Evolutionary conservation across 1,140 invertebrate species (phyloP).

Genomic region (Procambarus clarkii): DNA sequence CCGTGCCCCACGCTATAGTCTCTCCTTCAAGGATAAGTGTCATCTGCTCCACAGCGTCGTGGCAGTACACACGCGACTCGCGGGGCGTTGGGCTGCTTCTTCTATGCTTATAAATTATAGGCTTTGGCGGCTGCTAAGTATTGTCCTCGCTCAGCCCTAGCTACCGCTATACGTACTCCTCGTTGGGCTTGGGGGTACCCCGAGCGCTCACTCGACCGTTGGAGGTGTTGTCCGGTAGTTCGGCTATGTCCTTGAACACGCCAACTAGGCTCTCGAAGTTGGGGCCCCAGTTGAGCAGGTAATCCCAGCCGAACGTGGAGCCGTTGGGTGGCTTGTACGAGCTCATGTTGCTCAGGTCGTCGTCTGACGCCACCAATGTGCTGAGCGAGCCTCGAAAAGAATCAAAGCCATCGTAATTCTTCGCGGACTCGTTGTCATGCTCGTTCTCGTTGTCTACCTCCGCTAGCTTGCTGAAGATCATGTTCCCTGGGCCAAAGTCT

Average conservation of each 20-base stretch:
- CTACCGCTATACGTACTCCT: slow-evolving; percentile 74
- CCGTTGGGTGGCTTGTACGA: slow-evolving; percentile 86
- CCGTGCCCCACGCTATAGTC: not conserved
- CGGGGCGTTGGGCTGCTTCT: not conserved
- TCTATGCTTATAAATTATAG: slow-evolving; percentile 56
- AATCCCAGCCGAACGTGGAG: slow-evolving; percentile 91
- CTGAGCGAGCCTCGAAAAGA: slow-evolving; percentile 94
- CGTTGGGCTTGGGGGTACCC: slow-evolving; percentile 74
- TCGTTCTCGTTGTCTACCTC: slow-evolving; percentile 78
- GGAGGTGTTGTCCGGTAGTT: slow-evolving; percentile 85
- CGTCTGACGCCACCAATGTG: slow-evolving; percentile 93
- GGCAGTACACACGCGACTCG: not conserved
- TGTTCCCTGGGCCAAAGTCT: slow-evolving; percentile 77
- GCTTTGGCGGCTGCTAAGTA: slow-evolving; percentile 56
- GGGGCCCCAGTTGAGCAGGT: slow-evolving; percentile 95
- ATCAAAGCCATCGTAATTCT: slow-evolving; percentile 90
- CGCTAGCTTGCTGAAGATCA: slow-evolving; percentile 84
- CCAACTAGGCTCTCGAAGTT: slow-evolving; percentile 96
- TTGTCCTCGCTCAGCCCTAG: slow-evolving; percentile 59
- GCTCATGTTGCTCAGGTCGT: slow-evolving; percentile 82
- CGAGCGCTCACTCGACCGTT: slow-evolving; percentile 72
- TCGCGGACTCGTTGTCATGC: slow-evolving; percentile 75
- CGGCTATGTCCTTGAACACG: slow-evolving; percentile 96
- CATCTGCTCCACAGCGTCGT: not conserved
- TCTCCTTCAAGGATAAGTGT: not conserved